These are phyloP conservation scores for Dynastes hyllus DNA, from an alignment of 2,888 invertebrate genomes.

Conservation along the genomic window DNA sequence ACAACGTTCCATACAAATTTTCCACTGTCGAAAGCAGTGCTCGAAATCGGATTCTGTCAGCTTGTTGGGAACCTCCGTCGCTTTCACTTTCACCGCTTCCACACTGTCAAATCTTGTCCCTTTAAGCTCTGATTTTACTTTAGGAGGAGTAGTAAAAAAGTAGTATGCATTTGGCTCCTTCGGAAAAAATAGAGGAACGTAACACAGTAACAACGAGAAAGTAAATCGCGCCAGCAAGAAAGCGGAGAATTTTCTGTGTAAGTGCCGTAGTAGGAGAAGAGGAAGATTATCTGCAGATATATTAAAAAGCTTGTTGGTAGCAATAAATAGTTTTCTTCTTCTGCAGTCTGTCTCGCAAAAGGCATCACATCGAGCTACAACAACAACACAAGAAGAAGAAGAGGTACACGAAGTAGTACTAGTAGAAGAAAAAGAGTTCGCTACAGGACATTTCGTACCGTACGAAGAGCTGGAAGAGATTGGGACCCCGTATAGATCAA, in stretches of 20 bases:
- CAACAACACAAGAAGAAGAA: not conserved
- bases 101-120: too few relatives aligned
- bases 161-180: not conserved
- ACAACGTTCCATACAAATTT: too few relatives aligned
- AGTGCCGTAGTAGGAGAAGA: not conserved
- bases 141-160: too few relatives aligned
- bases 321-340: slow-evolving; percentile 38
- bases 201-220: not conserved
- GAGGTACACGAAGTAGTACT: not conserved
- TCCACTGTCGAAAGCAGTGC: too few relatives aligned
- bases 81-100: too few relatives aligned
- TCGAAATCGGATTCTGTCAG: too few relatives aligned
- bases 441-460: slow-evolving; percentile 56
- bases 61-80: too few relatives aligned
- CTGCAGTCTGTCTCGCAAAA: not conserved
- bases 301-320: slow-evolving; percentile 29
- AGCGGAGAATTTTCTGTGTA: not conserved
- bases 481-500: slow-evolving; percentile 58
- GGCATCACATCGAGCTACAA: not conserved
- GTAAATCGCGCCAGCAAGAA: not conserved
- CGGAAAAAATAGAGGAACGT: not conserved
- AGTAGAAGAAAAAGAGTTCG: not conserved
- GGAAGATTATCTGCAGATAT: slow-evolving; percentile 17
- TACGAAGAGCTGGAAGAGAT: slow-evolving; percentile 20
- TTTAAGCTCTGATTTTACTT: too few relatives aligned